Evolutionary conservation across 2,113 vertebrate species (phyloP).

Genomic region (Oreochromis tanganicae): DNA sequence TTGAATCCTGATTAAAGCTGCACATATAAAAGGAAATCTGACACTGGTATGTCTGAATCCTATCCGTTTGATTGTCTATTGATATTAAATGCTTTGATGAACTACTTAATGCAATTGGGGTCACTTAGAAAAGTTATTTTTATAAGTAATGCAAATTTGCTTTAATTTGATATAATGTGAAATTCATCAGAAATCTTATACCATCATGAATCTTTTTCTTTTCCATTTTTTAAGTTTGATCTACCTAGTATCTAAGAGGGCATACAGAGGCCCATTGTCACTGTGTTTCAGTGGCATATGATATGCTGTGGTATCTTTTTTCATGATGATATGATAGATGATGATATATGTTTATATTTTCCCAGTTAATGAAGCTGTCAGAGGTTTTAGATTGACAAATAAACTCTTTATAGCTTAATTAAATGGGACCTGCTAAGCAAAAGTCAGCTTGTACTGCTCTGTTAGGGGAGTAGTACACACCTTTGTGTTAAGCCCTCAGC

Average conservation of each 20-base stretch:
- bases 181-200: not conserved
- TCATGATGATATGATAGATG: not conserved
- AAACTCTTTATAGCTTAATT: not conserved
- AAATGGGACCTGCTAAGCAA: not conserved
- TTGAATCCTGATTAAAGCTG: not conserved
- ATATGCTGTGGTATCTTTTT: not conserved
- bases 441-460: not conserved
- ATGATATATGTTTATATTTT: not conserved
- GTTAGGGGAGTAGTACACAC: not conserved
- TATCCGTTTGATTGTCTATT: not conserved
- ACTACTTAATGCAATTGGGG: not conserved
- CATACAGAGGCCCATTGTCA: not conserved
- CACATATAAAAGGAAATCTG: not conserved
- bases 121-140: not conserved
- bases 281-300: not conserved
- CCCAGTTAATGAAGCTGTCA: not conserved
- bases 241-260: not conserved
- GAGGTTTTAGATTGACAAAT: not conserved
- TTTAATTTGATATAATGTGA: not conserved
- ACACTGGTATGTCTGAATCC: not conserved
- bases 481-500: not conserved
- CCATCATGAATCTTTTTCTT: not conserved
- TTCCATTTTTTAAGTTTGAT: not conserved
- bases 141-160: not conserved
- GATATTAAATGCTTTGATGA: not conserved